Percentiles rank a stretch among this genome's conserved stretches.
phyloP scores from a whole-genome alignment of 2,797 vertebrate genomes.

The Microchirus variegatus region DNA sequence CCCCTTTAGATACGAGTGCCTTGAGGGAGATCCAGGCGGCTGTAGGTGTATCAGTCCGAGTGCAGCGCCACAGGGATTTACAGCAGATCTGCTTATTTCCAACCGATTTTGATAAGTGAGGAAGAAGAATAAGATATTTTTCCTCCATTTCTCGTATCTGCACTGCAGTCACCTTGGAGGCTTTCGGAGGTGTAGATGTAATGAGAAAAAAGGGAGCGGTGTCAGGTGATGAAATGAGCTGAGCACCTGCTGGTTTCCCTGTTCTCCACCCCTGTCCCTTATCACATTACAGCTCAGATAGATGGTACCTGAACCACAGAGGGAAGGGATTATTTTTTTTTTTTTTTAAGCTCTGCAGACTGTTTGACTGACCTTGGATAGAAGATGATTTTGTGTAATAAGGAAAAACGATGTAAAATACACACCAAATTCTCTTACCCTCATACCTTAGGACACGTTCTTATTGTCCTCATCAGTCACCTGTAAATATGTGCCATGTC shows the following conservation, averaged over 20 bases:
- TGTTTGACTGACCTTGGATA: conserved; percentile 73
- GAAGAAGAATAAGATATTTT: conserved; percentile 44
- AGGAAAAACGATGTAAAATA: too few relatives aligned
- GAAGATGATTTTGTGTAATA: not conserved
- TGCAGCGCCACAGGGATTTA: conserved; percentile 49
- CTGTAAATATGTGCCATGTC: too few relatives aligned
- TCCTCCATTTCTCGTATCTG: conserved; percentile 39
- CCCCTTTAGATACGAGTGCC: conserved; percentile 27
- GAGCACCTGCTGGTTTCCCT: conserved; percentile 59
- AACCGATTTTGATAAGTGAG: conserved; percentile 39
- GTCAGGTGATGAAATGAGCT: conserved; percentile 66
- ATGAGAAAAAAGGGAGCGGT: conserved; percentile 45
- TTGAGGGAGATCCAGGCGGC: conserved; percentile 25
- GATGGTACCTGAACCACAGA: conserved; percentile 68
- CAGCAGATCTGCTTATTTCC: conserved; percentile 55
- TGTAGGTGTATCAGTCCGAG: conserved; percentile 34
- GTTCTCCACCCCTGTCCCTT: conserved; percentile 63
- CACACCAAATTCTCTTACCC: too few relatives aligned
- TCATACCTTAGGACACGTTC: too few relatives aligned
- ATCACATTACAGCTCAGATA: conserved; percentile 77
- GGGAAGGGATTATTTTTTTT: conserved; percentile 74
- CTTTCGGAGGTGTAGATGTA: conserved; percentile 46
- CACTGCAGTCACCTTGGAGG: conserved; percentile 52
- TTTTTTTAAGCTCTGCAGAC: conserved; percentile 75
- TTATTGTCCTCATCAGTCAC: too few relatives aligned